A percentile compares a stretch with the other conserved stretches of the same genome.
Conservation (phyloP, 2,888 invertebrate genomes). For the Autographa gamma region DNA sequence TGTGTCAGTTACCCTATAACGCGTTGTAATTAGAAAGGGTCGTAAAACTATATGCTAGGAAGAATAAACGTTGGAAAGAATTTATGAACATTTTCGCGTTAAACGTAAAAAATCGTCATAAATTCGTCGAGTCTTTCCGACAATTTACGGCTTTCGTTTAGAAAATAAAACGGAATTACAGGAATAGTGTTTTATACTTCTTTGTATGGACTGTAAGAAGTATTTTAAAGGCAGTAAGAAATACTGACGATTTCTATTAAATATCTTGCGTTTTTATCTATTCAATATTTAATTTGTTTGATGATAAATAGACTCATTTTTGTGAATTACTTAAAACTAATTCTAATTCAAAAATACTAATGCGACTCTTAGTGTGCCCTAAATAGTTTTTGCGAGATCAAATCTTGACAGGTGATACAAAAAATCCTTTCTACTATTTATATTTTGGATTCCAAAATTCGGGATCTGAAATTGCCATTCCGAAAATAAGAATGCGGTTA, state of each 20-base stretch:
- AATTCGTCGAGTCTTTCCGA: constrained; percentile 1
- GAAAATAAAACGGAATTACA: constrained; percentile 12
- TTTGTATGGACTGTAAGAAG: neutral
- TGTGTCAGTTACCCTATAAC: constrained; percentile 22
- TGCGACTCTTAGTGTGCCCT: too few relatives aligned
- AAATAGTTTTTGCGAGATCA: too few relatives aligned
- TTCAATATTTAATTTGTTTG: too few relatives aligned
- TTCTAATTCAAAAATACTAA: too few relatives aligned
- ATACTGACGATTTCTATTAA: neutral
- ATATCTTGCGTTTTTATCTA: too few relatives aligned
- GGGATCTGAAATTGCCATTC: too few relatives aligned
- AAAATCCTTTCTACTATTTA: too few relatives aligned
- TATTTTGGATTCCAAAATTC: too few relatives aligned
- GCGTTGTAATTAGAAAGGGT: constrained; percentile 54
- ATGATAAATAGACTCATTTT: too few relatives aligned
- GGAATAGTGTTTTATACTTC: neutral
- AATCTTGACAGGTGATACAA: too few relatives aligned
- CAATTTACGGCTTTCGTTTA: constrained; percentile 26
- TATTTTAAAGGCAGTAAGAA: neutral
- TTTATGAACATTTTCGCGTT: constrained; percentile 45
- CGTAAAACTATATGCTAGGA: constrained; percentile 54
- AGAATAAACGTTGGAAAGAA: constrained; percentile 45
- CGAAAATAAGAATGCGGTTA: too few relatives aligned
- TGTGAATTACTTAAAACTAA: too few relatives aligned
- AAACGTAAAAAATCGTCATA: constrained; percentile 40